A percentile compares a stretch with the other conserved stretches of the same genome.
Evolutionary conservation across 2,888 invertebrate species (phyloP).

Genomic region (Nymphalis c-album): DNA sequence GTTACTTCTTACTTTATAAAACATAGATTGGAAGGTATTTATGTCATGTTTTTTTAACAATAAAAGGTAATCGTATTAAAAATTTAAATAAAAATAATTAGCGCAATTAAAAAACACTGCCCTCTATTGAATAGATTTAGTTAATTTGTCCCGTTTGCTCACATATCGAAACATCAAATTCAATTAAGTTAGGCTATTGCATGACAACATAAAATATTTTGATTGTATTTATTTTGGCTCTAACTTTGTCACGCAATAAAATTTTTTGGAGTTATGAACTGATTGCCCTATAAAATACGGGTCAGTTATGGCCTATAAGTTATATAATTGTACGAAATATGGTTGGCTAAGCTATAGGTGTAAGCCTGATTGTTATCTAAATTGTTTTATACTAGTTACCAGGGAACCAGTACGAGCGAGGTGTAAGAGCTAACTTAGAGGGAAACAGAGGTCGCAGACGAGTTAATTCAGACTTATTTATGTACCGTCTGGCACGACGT

Average conservation of each 20-base stretch:
- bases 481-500: slow-evolving; percentile 74
- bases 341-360: background rate
- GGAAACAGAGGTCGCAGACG: slow-evolving; percentile 72
- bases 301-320: slow-evolving; percentile 14
- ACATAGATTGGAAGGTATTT: background rate
- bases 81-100: background rate
- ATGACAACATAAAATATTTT: slow-evolving; percentile 33
- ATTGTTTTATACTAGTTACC: slow-evolving; percentile 43
- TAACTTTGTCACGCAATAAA: slow-evolving; percentile 38
- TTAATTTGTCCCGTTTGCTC: slow-evolving; percentile 17
- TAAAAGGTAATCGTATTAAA: background rate
- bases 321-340: slow-evolving; percentile 8
- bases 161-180: slow-evolving; percentile 32
- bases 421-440: slow-evolving; percentile 61
- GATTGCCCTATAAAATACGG: slow-evolving; percentile 30
- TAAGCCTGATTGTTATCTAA: slow-evolving; percentile 29
- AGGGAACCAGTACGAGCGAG: slow-evolving; percentile 39
- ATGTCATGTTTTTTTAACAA: background rate
- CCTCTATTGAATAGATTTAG: slow-evolving; percentile 15
- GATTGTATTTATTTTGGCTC: slow-evolving; percentile 27
- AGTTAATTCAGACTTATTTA: slow-evolving; percentile 78
- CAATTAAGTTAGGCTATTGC: slow-evolving; percentile 32
- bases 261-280: slow-evolving; percentile 34
- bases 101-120: background rate
- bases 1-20: background rate